Conservation (phyloP, 2,113 vertebrate species). For the Gallinago media region DNA sequence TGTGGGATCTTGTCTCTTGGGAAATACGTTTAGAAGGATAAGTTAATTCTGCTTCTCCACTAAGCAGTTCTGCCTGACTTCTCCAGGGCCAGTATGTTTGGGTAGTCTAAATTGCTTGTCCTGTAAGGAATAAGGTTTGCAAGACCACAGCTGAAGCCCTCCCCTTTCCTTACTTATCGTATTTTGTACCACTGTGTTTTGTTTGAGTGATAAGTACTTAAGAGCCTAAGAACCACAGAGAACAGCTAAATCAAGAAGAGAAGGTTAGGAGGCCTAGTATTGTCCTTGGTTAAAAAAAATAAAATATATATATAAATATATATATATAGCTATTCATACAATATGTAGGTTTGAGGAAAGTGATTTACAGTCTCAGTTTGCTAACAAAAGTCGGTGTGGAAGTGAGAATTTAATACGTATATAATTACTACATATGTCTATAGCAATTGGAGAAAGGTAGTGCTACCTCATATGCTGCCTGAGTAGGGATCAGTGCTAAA, state of each 20-base stretch:
- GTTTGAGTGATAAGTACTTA: not conserved
- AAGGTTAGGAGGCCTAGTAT: not conserved
- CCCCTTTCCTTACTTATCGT: not conserved
- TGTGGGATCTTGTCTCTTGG: not conserved
- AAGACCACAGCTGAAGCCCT: not conserved
- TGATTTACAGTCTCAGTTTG: not conserved
- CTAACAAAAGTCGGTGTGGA: not conserved
- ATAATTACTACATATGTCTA: not conserved
- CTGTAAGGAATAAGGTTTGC: not conserved
- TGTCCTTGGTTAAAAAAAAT: not conserved
- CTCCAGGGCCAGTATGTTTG: not conserved
- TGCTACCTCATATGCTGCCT: not conserved
- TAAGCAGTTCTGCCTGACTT: constrained; percentile 20
- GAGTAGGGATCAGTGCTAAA: not conserved
- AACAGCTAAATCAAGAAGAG: not conserved
- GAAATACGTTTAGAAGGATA: not conserved
- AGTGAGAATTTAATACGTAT: not conserved
- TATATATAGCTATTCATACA: not conserved
- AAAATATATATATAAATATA: not conserved
- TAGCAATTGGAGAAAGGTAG: not conserved
- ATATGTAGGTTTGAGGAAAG: not conserved
- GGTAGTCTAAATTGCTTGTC: not conserved
- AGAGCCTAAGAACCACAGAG: not conserved
- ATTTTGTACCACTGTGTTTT: not conserved
- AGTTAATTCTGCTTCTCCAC: constrained; percentile 12